Conservation (phyloP, 2,888 invertebrate genomes). For the Marasmarcha lunaedactyla region DNA sequence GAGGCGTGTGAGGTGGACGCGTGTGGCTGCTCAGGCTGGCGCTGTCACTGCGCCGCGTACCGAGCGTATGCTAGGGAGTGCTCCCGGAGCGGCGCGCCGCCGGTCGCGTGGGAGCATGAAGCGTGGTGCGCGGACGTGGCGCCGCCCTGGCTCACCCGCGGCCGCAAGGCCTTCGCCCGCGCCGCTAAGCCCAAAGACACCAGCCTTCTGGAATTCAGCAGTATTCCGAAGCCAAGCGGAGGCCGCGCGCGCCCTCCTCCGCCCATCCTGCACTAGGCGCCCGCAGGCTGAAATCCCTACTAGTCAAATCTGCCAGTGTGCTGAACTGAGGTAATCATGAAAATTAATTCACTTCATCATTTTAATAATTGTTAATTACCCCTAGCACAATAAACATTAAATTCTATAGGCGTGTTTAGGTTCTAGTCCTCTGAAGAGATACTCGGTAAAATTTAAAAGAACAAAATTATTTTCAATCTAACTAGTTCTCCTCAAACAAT, state of each 20-base stretch:
- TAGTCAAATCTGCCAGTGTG: conserved; percentile 62
- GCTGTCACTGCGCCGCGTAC: conserved; percentile 91
- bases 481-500: no score
- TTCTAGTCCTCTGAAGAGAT: no score
- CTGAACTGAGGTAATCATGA: conserved; percentile 48
- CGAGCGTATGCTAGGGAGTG: conserved; percentile 92
- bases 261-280: conserved; percentile 44
- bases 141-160: conserved; percentile 46
- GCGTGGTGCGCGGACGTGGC: conserved; percentile 73
- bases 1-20: conserved; percentile 89
- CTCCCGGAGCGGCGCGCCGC: conserved; percentile 79
- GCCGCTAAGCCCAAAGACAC: conserved; percentile 20
- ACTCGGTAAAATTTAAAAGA: no score
- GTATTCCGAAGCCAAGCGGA: conserved; percentile 36
- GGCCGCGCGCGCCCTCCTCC: conserved; percentile 52
- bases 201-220: conserved; percentile 30
- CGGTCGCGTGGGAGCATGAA: conserved; percentile 75
- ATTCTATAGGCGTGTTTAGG: no score
- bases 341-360: no score
- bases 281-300: conserved; percentile 36
- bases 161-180: conserved; percentile 24
- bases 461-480: no score
- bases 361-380: no score
- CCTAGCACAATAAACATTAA: no score
- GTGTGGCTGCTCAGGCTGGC: conserved; percentile 84